Percentiles rank a stretch among this genome's conserved stretches.
These are phyloP conservation scores for Aphidius ervi DNA, from an alignment of 1,140 invertebrate genomes.

Conservation along the genomic window DNA sequence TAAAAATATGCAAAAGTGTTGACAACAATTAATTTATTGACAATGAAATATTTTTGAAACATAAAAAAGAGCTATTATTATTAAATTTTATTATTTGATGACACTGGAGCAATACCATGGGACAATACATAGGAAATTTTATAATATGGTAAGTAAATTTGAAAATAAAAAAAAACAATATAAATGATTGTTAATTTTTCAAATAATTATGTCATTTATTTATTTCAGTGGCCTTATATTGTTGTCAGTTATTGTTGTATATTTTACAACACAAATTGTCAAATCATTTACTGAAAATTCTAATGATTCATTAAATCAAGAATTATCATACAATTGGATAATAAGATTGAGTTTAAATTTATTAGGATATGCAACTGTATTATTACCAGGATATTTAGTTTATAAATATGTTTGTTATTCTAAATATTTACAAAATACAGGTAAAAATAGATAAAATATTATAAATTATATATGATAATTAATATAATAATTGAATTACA, in stretches of 20 bases:
- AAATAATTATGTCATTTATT: conserved; percentile 21
- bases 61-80: background rate
- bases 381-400: conserved; percentile 81
- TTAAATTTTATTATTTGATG: too few relatives aligned
- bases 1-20: too few relatives aligned
- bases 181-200: conserved; percentile 10
- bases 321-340: conserved; percentile 66
- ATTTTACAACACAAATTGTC: conserved; percentile 55
- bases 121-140: conserved; percentile 47
- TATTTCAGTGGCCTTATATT: conserved; percentile 51
- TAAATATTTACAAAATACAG: conserved; percentile 76
- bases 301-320: conserved; percentile 41
- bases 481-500: conserved; percentile 30
- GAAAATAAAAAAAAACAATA: conserved; percentile 14
- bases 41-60: background rate
- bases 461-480: too few relatives aligned
- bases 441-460: too few relatives aligned
- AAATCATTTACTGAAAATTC: conserved; percentile 52
- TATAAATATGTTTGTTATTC: conserved; percentile 77
- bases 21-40: too few relatives aligned
- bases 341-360: conserved; percentile 74
- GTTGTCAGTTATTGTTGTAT: conserved; percentile 53
- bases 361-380: conserved; percentile 82
- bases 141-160: conserved; percentile 43
- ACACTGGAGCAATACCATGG: conserved; percentile 34